phyloP scores from a whole-genome alignment of 2,888 invertebrate species.

The Diarsia rubi region DNA sequence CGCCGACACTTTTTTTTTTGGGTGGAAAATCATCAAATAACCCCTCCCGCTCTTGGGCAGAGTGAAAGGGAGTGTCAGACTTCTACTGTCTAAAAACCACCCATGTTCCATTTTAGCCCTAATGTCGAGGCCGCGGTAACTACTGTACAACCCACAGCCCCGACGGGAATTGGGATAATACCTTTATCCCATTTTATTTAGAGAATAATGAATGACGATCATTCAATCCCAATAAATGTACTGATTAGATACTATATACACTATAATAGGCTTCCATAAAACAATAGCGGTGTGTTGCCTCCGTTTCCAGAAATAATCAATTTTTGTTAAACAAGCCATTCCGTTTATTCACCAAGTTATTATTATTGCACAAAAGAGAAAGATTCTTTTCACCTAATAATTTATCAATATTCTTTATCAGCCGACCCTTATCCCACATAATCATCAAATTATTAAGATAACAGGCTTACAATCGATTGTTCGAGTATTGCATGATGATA shows the following conservation, averaged over 20 bases:
- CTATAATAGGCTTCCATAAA: constrained; percentile 21
- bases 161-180: too few relatives aligned
- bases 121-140: too few relatives aligned
- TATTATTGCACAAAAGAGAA: neutral
- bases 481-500: neutral
- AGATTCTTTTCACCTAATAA: neutral
- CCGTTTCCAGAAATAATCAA: neutral
- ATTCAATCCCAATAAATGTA: too few relatives aligned
- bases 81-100: too few relatives aligned
- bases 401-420: neutral
- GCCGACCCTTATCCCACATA: neutral
- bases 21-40: too few relatives aligned
- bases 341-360: neutral
- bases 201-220: too few relatives aligned
- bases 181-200: too few relatives aligned
- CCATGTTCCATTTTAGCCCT: too few relatives aligned
- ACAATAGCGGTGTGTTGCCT: neutral
- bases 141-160: too few relatives aligned
- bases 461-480: constrained; percentile 7
- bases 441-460: constrained; percentile 36
- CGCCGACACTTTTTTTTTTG: too few relatives aligned
- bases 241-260: neutral
- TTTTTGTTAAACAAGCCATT: neutral
- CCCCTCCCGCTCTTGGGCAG: too few relatives aligned
- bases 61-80: too few relatives aligned